Conservation (phyloP, 1,140 invertebrate species). For the Lepidurus packardi region DNA sequence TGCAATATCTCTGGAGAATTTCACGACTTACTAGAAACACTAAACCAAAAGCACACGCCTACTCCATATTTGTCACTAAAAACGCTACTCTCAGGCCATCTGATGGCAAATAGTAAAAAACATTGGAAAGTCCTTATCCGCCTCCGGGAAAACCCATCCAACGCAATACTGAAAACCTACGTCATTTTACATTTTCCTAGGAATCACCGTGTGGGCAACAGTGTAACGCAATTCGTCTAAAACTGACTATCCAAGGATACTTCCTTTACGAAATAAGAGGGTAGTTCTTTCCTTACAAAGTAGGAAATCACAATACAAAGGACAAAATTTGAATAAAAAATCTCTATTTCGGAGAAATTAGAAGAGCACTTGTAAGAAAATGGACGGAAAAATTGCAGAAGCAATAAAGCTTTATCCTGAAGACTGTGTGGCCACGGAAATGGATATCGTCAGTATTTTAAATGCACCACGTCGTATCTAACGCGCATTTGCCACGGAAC, state of each 20-base stretch:
- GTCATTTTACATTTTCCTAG: too few species aligned
- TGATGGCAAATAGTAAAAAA: not conserved
- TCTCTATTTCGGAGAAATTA: too few species aligned
- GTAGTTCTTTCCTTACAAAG: too few species aligned
- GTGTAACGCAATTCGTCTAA: too few species aligned
- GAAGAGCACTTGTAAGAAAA: too few species aligned
- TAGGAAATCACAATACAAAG: too few species aligned
- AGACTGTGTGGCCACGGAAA: not conserved
- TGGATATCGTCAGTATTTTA: not conserved
- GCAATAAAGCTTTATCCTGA: not conserved
- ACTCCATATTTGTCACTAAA: conserved; percentile 13
- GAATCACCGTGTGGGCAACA: too few species aligned
- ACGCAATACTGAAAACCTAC: too few species aligned
- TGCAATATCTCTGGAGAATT: not conserved
- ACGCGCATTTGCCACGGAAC: conserved; percentile 75
- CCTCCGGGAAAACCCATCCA: not conserved
- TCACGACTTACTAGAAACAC: not conserved
- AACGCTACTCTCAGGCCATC: not conserved
- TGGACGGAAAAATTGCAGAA: not conserved
- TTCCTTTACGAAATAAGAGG: too few species aligned
- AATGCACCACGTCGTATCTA: conserved; percentile 63
- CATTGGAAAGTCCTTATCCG: not conserved
- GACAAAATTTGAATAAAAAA: too few species aligned
- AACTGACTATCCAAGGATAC: too few species aligned
- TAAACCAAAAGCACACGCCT: conserved; percentile 4